These are phyloP conservation scores for Spodoptera litura DNA, from an alignment of 1,140 invertebrate genomes.

Conservation along the genomic window DNA sequence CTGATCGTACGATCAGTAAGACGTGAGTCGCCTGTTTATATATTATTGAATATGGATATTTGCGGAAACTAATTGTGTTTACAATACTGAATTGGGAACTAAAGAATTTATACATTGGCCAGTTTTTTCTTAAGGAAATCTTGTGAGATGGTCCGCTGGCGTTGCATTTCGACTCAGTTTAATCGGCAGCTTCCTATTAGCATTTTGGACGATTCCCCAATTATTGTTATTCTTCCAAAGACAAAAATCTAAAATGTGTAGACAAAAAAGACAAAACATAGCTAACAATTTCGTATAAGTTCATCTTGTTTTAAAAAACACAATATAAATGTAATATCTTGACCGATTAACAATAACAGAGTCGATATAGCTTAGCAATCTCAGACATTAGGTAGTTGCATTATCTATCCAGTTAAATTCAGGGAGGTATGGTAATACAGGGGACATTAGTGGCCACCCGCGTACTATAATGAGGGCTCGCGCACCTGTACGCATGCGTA, in stretches of 20 bases:
- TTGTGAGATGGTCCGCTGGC: background rate
- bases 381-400: background rate
- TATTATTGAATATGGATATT: constrained; percentile 37
- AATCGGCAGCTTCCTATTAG: no score
- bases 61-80: constrained; percentile 37
- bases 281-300: no score
- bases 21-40: constrained; percentile 30
- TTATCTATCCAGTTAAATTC: constrained; percentile 36
- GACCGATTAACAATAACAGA: background rate
- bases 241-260: no score
- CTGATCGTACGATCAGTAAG: constrained; percentile 21
- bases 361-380: background rate
- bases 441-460: constrained; percentile 46
- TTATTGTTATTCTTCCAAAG: no score
- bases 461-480: constrained; percentile 42
- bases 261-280: no score
- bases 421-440: constrained; percentile 32
- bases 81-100: constrained; percentile 35
- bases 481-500: constrained; percentile 46
- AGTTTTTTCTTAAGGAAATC: background rate
- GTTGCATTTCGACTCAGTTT: background rate
- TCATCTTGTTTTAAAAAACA: no score
- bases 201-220: no score
- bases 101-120: background rate
- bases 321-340: no score